Evolutionary conservation across 1,140 invertebrate species (phyloP), one percentile per base, ranked within the genome.

Genomic region (Nasonia longicornis): DNA sequence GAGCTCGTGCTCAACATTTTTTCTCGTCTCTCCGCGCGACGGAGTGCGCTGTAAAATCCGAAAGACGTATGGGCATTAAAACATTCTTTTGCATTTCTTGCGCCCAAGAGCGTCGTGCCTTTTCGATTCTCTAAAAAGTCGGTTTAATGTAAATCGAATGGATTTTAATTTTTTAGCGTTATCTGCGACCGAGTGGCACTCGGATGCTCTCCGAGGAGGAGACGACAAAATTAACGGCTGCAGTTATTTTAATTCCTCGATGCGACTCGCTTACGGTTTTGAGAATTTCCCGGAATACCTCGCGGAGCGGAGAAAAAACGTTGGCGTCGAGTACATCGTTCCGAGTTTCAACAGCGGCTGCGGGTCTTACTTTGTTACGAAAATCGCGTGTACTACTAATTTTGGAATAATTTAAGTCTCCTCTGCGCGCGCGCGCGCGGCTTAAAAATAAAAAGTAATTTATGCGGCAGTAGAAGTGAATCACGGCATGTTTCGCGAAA

Each of bases 401-500:
- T 75, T 66, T 72, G 58, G 78, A 80, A 42, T 63, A 63, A 42
- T 80, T 70, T 31, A 70, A 22, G 52, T 48, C 26, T 74, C 66
- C 74, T 80, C 66, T 16, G 11, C 31, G 64, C 26, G 26, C 69
- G 7, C 10, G 45, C 10, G 10, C 52, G 52, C 20, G 16, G 29
- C 31, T 66, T 45, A 77, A 81, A 81, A 77, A 77, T 69, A 81
- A 38, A 81, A 7, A 71, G 20, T 71, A 73, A 72, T 73, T 71
- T 72, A 66, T 67, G 12, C n/a, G 12, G 64, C 4, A 45, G 63
- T 20, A 45, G 20, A 67, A 2, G 58, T 78, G 80, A 82, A 77
- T 82, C 70, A 78, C 70, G 22, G 35, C 38, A 1, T 22, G 52
- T 82, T 77, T 71, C 38, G 26, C 22, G 66, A 77, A 81, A 71